Evolutionary conservation across 1,140 invertebrate species (phyloP).

Genomic region (Orchestia grillus): DNA sequence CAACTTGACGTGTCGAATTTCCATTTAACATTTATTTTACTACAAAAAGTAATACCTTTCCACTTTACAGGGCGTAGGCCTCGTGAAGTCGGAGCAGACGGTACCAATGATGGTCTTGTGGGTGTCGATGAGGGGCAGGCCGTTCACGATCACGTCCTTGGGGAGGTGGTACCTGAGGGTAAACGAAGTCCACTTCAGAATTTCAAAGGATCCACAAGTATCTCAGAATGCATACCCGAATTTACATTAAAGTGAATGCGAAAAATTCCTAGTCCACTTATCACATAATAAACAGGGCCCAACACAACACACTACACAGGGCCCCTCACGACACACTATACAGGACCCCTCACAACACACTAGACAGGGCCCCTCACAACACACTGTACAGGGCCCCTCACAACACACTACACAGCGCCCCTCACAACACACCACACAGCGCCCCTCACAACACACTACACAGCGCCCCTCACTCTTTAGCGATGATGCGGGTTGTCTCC

Average conservation of each 20-base stretch:
- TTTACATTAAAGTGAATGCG: no score
- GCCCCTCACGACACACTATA: no score
- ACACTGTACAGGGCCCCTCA: no score
- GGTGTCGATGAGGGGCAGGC: slow-evolving; percentile 88
- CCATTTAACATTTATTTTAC: neutral
- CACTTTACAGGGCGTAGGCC: slow-evolving; percentile 72
- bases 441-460: neutral
- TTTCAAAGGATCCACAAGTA: neutral
- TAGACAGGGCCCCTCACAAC: neutral
- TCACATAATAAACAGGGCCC: no score
- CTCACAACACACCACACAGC: neutral
- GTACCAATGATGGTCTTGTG: slow-evolving; percentile 89
- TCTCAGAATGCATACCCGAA: neutral
- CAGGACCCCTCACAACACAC: no score
- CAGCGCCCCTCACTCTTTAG: slow-evolving; percentile 81
- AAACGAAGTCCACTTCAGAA: neutral
- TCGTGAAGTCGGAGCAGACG: slow-evolving; percentile 86
- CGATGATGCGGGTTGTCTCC: slow-evolving; percentile 87
- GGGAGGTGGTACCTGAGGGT: slow-evolving; percentile 82
- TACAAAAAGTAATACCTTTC: slow-evolving; percentile 77
- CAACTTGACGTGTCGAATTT: no score
- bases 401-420: neutral
- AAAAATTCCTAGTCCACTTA: no score
- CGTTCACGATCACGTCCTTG: slow-evolving; percentile 88
- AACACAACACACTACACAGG: no score